Conservation (phyloP, 1,140 invertebrate genomes). For the Branchinecta lindahli region DNA sequence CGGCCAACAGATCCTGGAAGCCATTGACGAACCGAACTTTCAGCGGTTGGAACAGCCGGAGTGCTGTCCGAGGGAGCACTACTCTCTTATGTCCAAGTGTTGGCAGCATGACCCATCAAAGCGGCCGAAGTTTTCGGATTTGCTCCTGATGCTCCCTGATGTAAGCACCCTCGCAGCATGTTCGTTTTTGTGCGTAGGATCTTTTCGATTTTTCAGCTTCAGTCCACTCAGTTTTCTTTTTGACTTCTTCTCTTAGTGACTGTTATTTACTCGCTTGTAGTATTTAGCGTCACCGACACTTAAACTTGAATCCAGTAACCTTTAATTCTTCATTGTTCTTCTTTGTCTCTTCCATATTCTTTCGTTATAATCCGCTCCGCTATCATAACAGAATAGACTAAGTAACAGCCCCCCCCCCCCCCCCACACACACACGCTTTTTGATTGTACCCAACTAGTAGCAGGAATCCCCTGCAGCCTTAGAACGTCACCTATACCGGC, state of each 20-base stretch:
- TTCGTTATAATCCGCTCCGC: too few relatives aligned
- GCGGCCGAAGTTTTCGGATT: conserved; percentile 75
- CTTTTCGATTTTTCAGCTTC: not conserved
- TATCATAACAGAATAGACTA: too few relatives aligned
- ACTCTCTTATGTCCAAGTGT: conserved; percentile 79
- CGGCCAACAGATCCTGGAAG: conserved; percentile 86
- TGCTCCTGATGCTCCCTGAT: conserved; percentile 61
- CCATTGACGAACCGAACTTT: conserved; percentile 83
- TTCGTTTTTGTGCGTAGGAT: conserved; percentile 21
- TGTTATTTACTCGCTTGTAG: not conserved
- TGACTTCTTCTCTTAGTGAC: not conserved
- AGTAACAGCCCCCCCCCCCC: too few relatives aligned
- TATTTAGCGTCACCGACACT: not conserved
- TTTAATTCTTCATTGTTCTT: too few relatives aligned
- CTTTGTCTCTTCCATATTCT: too few relatives aligned
- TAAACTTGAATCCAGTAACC: too few relatives aligned
- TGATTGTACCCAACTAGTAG: too few relatives aligned
- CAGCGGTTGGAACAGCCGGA: conserved; percentile 79
- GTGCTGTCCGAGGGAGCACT: conserved; percentile 86
- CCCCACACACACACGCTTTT: too few relatives aligned
- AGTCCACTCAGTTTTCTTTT: not conserved
- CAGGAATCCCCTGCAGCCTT: too few relatives aligned
- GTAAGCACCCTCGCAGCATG: conserved; percentile 29
- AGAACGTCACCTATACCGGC: too few relatives aligned
- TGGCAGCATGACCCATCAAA: conserved; percentile 84